phyloP scores from a whole-genome alignment of 2,888 invertebrate species.

The Caenorhabditis drosophilae region DNA sequence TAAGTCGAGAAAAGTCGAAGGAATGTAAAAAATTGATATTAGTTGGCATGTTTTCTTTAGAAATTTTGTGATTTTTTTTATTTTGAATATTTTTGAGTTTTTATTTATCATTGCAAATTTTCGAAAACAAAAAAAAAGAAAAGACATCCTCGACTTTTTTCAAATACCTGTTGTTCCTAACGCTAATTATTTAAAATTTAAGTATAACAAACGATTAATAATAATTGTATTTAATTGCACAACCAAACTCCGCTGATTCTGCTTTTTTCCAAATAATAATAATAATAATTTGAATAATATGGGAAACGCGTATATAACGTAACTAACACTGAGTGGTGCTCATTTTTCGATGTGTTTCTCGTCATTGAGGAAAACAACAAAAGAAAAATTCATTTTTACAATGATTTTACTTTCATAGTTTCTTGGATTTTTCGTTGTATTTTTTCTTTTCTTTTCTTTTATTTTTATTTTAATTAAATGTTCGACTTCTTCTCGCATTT shows the following conservation, averaged over 20 bases:
- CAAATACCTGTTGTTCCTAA: too few relatives aligned
- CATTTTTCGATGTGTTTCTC: conserved; percentile 22
- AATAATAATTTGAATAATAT: background rate
- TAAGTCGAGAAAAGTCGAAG: too few relatives aligned
- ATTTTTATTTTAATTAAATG: background rate
- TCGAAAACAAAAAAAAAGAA: too few relatives aligned
- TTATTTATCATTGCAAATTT: too few relatives aligned
- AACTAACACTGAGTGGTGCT: conserved; percentile 26
- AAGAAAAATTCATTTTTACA: background rate
- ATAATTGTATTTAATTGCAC: too few relatives aligned
- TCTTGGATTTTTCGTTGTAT: background rate
- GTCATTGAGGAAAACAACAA: too few relatives aligned
- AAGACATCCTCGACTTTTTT: too few relatives aligned
- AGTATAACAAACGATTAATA: too few relatives aligned
- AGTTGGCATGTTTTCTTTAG: background rate
- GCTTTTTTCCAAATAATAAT: conserved; percentile 2
- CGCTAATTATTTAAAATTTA: too few relatives aligned
- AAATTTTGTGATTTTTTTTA: background rate
- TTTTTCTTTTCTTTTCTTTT: conserved; percentile 2
- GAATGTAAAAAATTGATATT: too few relatives aligned
- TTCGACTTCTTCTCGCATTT: too few relatives aligned
- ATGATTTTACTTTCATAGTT: background rate
- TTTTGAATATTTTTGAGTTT: background rate
- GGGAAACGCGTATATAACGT: background rate
- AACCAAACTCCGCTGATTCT: background rate